phyloP scores from a whole-genome alignment of 2,888 invertebrate species.

The Isoperla grammatica region DNA sequence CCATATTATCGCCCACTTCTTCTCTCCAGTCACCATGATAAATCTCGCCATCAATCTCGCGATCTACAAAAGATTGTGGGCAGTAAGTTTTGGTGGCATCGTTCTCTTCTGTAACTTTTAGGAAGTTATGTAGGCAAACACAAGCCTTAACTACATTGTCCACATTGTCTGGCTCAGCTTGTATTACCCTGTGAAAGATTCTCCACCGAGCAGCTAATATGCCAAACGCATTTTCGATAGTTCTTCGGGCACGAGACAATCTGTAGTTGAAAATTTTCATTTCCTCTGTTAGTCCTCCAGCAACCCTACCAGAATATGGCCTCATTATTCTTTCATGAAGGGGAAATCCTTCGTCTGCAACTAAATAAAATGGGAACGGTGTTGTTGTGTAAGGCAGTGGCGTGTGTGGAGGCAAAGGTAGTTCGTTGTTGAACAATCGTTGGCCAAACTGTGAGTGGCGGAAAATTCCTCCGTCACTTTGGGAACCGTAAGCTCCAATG shows the following conservation, averaged over 20 bases:
- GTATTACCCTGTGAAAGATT: neutral
- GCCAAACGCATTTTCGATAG: conserved; percentile 18
- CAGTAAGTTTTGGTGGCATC: no score
- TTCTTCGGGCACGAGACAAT: neutral
- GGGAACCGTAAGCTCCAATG: conserved; percentile 17
- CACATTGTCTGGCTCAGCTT: neutral
- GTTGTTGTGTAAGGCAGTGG: neutral
- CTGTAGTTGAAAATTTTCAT: conserved; percentile 18
- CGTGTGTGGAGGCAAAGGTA: neutral
- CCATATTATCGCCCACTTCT: no score
- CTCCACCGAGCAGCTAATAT: conserved; percentile 17
- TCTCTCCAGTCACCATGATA: no score
- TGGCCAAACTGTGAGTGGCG: neutral
- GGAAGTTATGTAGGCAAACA: conserved; percentile 16
- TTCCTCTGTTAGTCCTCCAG: neutral
- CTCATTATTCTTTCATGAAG: conserved; percentile 4
- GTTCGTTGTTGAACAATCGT: neutral
- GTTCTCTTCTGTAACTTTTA: no score
- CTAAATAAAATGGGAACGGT: conserved; percentile 3
- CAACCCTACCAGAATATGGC: conserved; percentile 8
- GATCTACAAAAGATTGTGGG: no score
- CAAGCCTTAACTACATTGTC: conserved; percentile 5
- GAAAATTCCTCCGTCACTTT: conserved; percentile 15
- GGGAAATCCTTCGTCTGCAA: conserved; percentile 11
- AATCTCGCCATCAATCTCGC: no score